Conservation (phyloP, 2,888 invertebrate species). For the Palloptera scutellata region DNA sequence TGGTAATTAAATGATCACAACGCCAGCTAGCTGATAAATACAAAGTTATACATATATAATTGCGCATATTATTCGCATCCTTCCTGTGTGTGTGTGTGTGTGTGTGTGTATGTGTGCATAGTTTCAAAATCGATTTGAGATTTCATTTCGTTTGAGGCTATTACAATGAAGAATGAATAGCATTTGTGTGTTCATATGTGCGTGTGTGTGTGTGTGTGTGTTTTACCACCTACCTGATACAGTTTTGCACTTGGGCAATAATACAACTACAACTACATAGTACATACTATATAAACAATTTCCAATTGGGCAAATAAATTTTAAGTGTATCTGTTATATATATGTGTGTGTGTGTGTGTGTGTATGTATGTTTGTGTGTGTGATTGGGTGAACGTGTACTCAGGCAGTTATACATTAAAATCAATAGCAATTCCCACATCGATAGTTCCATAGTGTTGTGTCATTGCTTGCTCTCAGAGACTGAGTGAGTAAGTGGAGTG, state of each 20-base stretch:
- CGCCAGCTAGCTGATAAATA: constrained; percentile 9
- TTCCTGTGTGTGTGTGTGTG: neutral
- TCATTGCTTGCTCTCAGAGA: neutral
- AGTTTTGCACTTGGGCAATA: neutral
- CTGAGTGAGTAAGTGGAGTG: neutral
- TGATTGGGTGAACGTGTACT: neutral
- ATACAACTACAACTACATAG: too few species aligned
- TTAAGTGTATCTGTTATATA: neutral
- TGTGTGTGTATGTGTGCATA: neutral
- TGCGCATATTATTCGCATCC: constrained; percentile 11
- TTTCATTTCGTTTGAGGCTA: too few species aligned
- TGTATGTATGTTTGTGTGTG: neutral
- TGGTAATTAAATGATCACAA: constrained; percentile 22
- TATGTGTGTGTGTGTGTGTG: neutral
- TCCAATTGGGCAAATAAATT: neutral
- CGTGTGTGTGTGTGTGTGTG: neutral
- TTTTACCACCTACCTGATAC: neutral
- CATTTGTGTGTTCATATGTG: neutral
- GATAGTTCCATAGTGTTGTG: neutral
- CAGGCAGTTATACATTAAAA: neutral
- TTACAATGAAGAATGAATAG: too few species aligned
- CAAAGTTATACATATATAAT: neutral
- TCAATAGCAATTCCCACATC: neutral
- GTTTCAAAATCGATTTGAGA: neutral
- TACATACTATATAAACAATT: neutral